phyloP scores from a whole-genome alignment of 2,888 invertebrate species.

The Drosophila anceps region DNA sequence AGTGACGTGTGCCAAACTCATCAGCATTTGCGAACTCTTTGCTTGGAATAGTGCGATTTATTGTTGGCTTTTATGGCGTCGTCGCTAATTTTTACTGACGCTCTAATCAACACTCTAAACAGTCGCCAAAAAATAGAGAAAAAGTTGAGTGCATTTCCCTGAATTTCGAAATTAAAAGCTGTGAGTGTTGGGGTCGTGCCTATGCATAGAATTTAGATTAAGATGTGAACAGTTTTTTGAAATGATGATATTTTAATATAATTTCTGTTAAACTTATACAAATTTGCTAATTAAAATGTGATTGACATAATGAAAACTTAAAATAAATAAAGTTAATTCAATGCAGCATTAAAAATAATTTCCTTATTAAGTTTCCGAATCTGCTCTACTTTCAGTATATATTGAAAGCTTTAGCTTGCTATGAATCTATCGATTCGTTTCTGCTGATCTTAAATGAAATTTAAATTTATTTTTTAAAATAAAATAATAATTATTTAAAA shows the following conservation, averaged over 20 bases:
- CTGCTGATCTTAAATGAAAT: background rate
- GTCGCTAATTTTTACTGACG: slow-evolving; percentile 34
- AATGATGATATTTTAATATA: background rate
- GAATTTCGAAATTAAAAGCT: background rate
- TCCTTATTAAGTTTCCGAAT: background rate
- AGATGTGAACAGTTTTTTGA: background rate
- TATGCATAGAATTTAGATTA: background rate
- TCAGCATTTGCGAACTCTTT: slow-evolving; percentile 21
- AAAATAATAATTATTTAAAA: background rate
- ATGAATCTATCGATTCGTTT: background rate
- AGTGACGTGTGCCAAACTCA: slow-evolving; percentile 36
- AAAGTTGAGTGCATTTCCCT: slow-evolving; percentile 14
- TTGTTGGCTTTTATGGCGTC: slow-evolving; percentile 30
- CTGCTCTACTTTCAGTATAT: background rate
- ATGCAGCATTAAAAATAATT: background rate
- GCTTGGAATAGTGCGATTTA: slow-evolving; percentile 18
- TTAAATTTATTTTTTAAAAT: background rate
- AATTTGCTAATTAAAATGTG: background rate
- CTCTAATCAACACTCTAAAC: slow-evolving; percentile 25
- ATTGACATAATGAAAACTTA: background rate
- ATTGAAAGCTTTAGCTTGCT: too few relatives aligned
- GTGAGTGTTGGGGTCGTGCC: background rate
- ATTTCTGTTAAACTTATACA: background rate
- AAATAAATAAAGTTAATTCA: background rate
- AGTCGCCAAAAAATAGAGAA: background rate